A percentile compares a stretch with the other conserved stretches of the same genome.
Conservation (phyloP, 2,888 invertebrate species). For the Exocentrus adspersus region DNA sequence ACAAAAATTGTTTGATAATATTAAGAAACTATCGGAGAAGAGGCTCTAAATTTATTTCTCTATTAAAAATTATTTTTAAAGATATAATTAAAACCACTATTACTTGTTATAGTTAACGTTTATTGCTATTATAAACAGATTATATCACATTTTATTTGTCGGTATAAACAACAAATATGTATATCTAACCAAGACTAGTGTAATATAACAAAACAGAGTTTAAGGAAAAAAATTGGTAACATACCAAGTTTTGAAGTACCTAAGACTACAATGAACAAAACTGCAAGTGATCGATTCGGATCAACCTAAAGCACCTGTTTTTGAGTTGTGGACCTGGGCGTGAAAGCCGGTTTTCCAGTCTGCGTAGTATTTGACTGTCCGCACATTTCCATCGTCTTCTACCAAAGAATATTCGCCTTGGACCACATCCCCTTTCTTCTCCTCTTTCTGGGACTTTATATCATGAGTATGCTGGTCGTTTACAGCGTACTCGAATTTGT, state of each 20-base stretch:
- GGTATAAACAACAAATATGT: neutral
- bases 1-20: too few relatives aligned
- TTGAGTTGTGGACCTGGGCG: conserved; percentile 73
- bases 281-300: too few relatives aligned
- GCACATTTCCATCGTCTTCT: conserved; percentile 79
- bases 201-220: neutral
- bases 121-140: conserved; percentile 6
- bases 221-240: conserved; percentile 6
- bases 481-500: conserved; percentile 78
- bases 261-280: too few relatives aligned
- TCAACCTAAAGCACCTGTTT: conserved; percentile 31
- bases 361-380: conserved; percentile 79
- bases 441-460: conserved; percentile 77
- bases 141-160: conserved; percentile 11
- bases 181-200: conserved; percentile 7
- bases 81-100: neutral
- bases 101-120: neutral
- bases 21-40: too few relatives aligned
- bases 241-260: conserved; percentile 7
- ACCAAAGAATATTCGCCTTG: conserved; percentile 69
- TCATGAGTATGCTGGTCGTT: conserved; percentile 81
- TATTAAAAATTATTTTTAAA: too few relatives aligned
- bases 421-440: conserved; percentile 78
- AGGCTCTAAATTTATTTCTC: too few relatives aligned
- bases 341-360: conserved; percentile 85